A percentile compares a stretch with the other conserved stretches of the same genome.
These are phyloP conservation scores for Pedionomus torquatus DNA, from an alignment of 2,113 vertebrate species.

Conservation along the genomic window DNA sequence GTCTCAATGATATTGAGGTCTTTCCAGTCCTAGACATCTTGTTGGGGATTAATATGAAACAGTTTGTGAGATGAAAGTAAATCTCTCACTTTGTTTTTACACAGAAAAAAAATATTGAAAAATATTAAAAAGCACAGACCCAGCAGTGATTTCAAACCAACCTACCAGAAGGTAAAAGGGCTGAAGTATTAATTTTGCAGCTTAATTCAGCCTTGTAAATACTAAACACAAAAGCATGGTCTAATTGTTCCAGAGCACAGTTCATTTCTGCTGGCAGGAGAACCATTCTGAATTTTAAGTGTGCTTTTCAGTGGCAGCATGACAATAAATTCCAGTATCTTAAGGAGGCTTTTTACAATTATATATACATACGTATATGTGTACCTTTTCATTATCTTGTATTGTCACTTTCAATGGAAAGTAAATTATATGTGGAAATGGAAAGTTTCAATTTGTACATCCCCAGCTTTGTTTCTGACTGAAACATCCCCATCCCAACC, in stretches of 20 bases:
- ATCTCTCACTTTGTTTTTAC: neutral
- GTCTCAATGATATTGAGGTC: neutral
- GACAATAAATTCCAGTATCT: conserved; percentile 6
- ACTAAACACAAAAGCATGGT: neutral
- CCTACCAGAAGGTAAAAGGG: neutral
- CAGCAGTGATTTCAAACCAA: neutral
- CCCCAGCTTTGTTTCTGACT: neutral
- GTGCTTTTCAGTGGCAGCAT: neutral
- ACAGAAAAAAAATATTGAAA: neutral
- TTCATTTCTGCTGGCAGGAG: conserved; percentile 18
- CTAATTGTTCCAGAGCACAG: conserved; percentile 9
- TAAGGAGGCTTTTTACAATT: neutral
- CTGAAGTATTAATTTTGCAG: neutral
- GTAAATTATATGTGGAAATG: too few species aligned
- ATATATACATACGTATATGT: neutral
- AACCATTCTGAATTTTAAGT: conserved; percentile 6
- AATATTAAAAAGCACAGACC: neutral
- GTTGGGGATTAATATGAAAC: neutral
- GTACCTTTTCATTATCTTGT: neutral
- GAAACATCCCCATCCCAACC: neutral
- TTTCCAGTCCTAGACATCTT: neutral
- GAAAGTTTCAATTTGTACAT: neutral
- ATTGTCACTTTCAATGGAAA: neutral
- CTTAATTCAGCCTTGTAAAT: conserved; percentile 20
- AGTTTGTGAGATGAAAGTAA: neutral